phyloP scores from a whole-genome alignment of 2,797 vertebrate genomes.

The Micropoecilia bifurca region DNA sequence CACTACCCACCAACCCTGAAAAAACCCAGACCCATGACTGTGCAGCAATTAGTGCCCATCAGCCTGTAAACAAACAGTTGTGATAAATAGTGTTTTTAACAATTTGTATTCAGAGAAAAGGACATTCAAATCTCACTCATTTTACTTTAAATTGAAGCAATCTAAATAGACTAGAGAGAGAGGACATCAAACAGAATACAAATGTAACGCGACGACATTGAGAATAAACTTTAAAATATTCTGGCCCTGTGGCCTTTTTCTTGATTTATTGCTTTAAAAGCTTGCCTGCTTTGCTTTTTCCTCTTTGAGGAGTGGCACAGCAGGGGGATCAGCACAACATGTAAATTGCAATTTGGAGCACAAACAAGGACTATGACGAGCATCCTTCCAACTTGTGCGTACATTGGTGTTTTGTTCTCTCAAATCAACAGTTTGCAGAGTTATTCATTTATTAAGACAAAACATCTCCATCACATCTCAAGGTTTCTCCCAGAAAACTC shows the following conservation, averaged over 20 bases:
- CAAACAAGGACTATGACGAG: not conserved
- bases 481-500: no score
- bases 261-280: not conserved
- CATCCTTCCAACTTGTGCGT: not conserved
- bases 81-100: constrained; percentile 5
- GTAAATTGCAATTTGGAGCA: not conserved
- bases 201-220: not conserved
- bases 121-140: constrained; percentile 1
- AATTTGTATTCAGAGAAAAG: not conserved
- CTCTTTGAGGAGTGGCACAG: not conserved
- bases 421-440: not conserved
- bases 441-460: not conserved
- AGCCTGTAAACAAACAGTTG: constrained; percentile 44
- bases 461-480: not conserved
- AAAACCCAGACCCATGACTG: constrained; percentile 32
- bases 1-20: not conserved
- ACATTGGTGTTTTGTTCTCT: not conserved
- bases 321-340: not conserved
- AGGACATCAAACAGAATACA: not conserved
- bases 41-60: constrained; percentile 56
- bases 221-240: not conserved
- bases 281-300: not conserved
- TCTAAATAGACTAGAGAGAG: not conserved
- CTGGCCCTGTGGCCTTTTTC: not conserved
- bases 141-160: constrained; percentile 30